Base-by-base conservation (phyloP, 1,140 invertebrate species). In the Olivierus martensii region DNA sequence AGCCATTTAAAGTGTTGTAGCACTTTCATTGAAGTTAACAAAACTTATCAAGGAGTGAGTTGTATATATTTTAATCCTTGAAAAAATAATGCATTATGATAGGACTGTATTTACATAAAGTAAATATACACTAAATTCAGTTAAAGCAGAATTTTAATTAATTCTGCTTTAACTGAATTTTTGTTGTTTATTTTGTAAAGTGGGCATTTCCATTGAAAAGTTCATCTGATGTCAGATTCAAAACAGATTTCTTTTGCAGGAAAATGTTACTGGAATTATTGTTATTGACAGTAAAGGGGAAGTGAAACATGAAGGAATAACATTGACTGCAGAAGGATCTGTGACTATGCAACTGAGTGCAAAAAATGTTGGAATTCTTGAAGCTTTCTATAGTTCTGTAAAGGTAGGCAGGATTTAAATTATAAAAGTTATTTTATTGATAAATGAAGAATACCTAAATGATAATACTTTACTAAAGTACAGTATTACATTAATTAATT, bases 281-380 rank as follows among this genome's bases (percentile, higher is more conserved):
- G 72, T 84, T 28, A 76, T 93, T 58, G 78, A 83, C 53, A 81
- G 80, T 45, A 79, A 78, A 59, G 75, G 77, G 6, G 90, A 96
- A 59, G 67, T 87, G 1, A 83, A 86, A 63, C 92, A 96, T 64
- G 91, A 96, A 72, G 92, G 92, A 2, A 84, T 96, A 45, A 77
- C 74, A 9, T 70, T 97, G 2, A 75, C 75, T 2, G 79, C 93
- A 70, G 91, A 96, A 65, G 93, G 91, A 1, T 75, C 77, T 17
- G 90, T 95, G 1, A 89, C 85, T 67, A 71, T 97, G 47, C 90
- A 95, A 65, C 71, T 94, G 0, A 94, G 89, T 65, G 81, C 86
- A 14, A 96, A 95, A 71, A 94, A 87, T 73, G 83, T 90, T 58
- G 91, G 92, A 1, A 79, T 94, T 37, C 85, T 96, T 67, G 91